Evolutionary conservation across 2,888 invertebrate genomes (phyloP).

Genomic region (Hylaea fasciaria): DNA sequence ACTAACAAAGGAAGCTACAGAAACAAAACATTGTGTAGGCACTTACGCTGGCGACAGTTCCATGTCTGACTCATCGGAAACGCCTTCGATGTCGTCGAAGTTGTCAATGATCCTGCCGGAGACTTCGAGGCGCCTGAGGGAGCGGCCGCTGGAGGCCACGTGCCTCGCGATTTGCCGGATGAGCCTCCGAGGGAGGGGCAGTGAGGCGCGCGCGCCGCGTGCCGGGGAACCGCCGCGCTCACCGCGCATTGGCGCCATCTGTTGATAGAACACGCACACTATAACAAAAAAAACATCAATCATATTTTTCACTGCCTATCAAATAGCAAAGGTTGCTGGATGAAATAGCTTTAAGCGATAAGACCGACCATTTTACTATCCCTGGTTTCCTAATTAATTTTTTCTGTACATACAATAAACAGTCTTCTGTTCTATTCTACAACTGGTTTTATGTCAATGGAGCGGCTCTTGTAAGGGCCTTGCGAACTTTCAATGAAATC

Average conservation of each 20-base stretch:
- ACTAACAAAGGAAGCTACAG: not conserved
- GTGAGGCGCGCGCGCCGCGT: slow-evolving; percentile 78
- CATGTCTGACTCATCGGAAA: slow-evolving; percentile 76
- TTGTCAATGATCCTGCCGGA: slow-evolving; percentile 81
- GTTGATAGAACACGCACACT: slow-evolving; percentile 12
- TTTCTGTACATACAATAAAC: too few species aligned
- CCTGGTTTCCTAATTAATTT: too few species aligned
- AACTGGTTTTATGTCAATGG: too few species aligned
- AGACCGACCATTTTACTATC: too few species aligned
- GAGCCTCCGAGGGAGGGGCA: slow-evolving; percentile 78
- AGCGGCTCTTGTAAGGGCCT: too few species aligned
- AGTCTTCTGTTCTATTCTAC: too few species aligned
- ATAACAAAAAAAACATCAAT: not conserved
- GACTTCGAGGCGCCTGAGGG: slow-evolving; percentile 79
- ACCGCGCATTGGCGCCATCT: slow-evolving; percentile 84
- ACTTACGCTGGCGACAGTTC: slow-evolving; percentile 74
- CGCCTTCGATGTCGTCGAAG: slow-evolving; percentile 79
- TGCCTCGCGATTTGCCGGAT: slow-evolving; percentile 81
- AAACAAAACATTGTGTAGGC: not conserved
- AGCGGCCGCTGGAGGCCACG: slow-evolving; percentile 80
- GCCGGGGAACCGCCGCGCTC: slow-evolving; percentile 80
- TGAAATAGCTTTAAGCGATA: too few species aligned
- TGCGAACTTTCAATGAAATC: too few species aligned
- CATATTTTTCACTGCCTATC: too few species aligned
- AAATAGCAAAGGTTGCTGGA: not conserved